Percentiles rank a stretch among this genome's conserved stretches.
Evolutionary conservation across 2,888 invertebrate species (phyloP).

Genomic region (Nomada goodeniana): DNA sequence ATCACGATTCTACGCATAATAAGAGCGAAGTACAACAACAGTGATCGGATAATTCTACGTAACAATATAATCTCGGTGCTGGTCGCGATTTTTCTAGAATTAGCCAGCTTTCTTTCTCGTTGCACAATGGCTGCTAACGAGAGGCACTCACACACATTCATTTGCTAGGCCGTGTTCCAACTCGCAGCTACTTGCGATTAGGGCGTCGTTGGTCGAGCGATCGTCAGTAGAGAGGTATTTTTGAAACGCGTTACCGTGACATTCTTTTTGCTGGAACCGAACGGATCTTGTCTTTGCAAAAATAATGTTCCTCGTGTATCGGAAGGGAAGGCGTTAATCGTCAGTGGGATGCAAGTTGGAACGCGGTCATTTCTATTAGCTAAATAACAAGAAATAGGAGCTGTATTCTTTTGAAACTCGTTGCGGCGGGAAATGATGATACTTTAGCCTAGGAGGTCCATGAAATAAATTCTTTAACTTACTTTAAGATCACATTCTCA

Average conservation of each 20-base stretch:
- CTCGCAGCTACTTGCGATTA: slow-evolving; percentile 59
- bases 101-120: slow-evolving; percentile 21
- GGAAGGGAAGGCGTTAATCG: neutral
- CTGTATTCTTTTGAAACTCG: slow-evolving; percentile 32
- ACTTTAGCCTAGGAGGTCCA: too few species aligned
- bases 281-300: too few species aligned
- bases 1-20: too few species aligned
- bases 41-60: neutral
- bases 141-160: slow-evolving; percentile 39
- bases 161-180: slow-evolving; percentile 74
- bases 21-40: neutral
- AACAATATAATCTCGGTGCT: neutral
- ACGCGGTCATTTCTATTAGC: slow-evolving; percentile 62
- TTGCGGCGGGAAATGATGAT: neutral
- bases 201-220: slow-evolving; percentile 29
- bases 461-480: too few species aligned
- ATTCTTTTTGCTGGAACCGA: neutral
- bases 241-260: neutral
- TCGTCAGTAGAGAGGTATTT: slow-evolving; percentile 7
- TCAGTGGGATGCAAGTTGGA: slow-evolving; percentile 69
- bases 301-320: too few species aligned
- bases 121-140: slow-evolving; percentile 38
- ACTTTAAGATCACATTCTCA: too few species aligned
- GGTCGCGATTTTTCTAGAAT: slow-evolving; percentile 4
- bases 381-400: slow-evolving; percentile 13